Conservation (phyloP, 2,113 vertebrate genomes). For the Megalops atlanticus region DNA sequence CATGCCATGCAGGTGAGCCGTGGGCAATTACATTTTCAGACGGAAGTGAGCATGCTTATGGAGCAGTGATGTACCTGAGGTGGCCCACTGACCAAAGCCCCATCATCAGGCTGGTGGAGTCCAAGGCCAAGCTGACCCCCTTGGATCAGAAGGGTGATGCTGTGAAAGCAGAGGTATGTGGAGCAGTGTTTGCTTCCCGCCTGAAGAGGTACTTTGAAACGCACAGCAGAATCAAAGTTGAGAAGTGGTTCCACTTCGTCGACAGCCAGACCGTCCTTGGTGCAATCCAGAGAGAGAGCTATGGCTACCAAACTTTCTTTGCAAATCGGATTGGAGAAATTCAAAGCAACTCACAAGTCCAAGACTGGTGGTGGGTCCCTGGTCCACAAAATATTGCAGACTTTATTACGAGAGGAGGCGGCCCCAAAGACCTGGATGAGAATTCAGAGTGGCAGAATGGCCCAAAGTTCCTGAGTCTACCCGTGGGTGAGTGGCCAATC, state of each 20-base stretch:
- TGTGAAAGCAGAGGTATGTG: constrained; percentile 39
- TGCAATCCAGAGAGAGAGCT: constrained; percentile 28
- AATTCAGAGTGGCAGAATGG: constrained; percentile 34
- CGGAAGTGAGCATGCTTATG: constrained; percentile 27
- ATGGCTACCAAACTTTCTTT: constrained; percentile 36
- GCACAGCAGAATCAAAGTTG: constrained; percentile 19
- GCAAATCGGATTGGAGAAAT: constrained; percentile 43
- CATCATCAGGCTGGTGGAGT: constrained; percentile 22
- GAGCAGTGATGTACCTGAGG: constrained; percentile 26
- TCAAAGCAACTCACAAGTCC: background rate
- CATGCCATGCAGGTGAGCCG: fast-evolving
- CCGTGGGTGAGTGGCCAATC: constrained; percentile 29
- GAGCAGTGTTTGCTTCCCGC: constrained; percentile 31
- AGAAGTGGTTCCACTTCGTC: constrained; percentile 34
- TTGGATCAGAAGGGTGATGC: constrained; percentile 31
- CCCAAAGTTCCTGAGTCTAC: constrained; percentile 16
- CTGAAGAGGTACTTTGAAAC: constrained; percentile 33
- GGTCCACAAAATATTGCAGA: too few species aligned
- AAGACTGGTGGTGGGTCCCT: too few species aligned
- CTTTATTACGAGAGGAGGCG: too few species aligned
- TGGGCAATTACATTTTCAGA: constrained; percentile 23
- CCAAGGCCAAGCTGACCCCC: constrained; percentile 27
- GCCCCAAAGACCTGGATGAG: too few species aligned
- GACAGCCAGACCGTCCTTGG: constrained; percentile 42
- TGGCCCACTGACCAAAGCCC: background rate